These are phyloP conservation scores for Gymnocheta viridis DNA, from an alignment of 2,888 invertebrate genomes.

Conservation along the genomic window DNA sequence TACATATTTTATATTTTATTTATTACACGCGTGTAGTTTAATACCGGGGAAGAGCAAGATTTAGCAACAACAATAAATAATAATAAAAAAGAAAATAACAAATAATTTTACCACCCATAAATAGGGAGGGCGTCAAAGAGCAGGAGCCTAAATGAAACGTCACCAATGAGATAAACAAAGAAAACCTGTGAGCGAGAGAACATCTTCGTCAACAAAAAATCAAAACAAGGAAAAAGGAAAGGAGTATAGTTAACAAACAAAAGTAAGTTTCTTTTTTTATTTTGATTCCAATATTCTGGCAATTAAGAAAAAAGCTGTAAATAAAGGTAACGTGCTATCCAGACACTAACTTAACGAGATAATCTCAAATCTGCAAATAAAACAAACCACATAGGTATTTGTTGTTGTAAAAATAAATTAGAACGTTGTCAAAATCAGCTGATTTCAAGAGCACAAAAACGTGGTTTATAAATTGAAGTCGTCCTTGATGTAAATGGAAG, in stretches of 20 bases:
- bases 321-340: too few relatives aligned
- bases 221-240: neutral
- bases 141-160: slow-evolving; percentile 13
- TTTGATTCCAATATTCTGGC: slow-evolving; percentile 61
- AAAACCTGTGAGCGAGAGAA: neutral
- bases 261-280: slow-evolving; percentile 65
- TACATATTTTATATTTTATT: neutral
- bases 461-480: too few relatives aligned
- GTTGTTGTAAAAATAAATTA: too few relatives aligned
- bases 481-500: too few relatives aligned
- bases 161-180: slow-evolving; percentile 20
- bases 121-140: neutral
- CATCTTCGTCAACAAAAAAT: neutral
- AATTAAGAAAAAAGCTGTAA: neutral
- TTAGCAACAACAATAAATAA: slow-evolving; percentile 32
- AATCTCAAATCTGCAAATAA: too few relatives aligned
- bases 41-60: neutral
- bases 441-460: too few relatives aligned
- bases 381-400: too few relatives aligned
- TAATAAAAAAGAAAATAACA: slow-evolving; percentile 47
- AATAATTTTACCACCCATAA: slow-evolving; percentile 22
- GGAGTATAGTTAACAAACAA: slow-evolving; percentile 6
- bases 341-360: too few relatives aligned
- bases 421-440: too few relatives aligned
- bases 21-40: slow-evolving; percentile 39